Percentiles rank a stretch among this genome's conserved stretches.
phyloP scores from a whole-genome alignment of 53 echinoderm and acorn worm species.

The Zoroaster sp. region DNA sequence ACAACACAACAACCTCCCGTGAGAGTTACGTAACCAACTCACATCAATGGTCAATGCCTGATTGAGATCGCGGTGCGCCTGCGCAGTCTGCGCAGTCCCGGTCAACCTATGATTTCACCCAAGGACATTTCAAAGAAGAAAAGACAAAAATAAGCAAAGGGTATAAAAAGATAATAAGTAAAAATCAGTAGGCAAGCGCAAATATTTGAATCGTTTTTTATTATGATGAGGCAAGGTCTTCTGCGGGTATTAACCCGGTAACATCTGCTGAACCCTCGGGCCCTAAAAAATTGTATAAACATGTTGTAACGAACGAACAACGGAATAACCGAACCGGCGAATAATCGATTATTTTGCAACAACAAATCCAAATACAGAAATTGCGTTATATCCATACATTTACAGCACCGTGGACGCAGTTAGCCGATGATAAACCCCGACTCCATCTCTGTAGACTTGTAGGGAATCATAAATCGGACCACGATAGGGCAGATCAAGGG shows the following conservation, averaged over 20 bases:
- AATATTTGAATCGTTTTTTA: not conserved
- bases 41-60: not conserved
- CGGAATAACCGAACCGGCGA: no score
- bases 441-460: no score
- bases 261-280: no score
- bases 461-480: no score
- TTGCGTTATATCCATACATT: no score
- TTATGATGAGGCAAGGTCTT: not conserved
- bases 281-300: no score
- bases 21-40: conserved; percentile 31
- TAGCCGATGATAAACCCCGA: no score
- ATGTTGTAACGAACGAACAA: no score
- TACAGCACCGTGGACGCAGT: no score
- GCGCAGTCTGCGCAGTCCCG: not conserved
- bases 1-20: not conserved
- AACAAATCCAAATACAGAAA: no score
- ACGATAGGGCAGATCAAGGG: no score
- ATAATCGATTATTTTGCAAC: no score
- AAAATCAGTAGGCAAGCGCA: not conserved
- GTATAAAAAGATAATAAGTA: not conserved
- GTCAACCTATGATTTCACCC: not conserved
- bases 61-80: not conserved
- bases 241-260: not conserved
- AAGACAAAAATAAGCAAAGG: not conserved
- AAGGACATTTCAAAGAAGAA: not conserved